A percentile compares a stretch with the other conserved stretches of the same genome.
phyloP scores from a whole-genome alignment of 1,140 invertebrate genomes.

The Liolophura sinensis region DNA sequence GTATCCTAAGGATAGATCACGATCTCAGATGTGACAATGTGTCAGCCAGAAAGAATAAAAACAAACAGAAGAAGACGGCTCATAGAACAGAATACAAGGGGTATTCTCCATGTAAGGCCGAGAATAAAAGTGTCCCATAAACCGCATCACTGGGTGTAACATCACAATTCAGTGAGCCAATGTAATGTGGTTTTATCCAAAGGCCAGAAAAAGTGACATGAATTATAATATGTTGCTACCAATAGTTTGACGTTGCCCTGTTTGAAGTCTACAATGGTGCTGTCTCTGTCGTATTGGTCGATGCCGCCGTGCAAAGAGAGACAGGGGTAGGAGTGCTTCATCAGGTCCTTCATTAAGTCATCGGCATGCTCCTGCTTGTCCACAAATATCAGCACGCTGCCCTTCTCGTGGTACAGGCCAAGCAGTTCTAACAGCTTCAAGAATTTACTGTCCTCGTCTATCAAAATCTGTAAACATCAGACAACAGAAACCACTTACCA shows the following conservation, averaged over 20 bases:
- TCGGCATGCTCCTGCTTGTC: constrained; percentile 99
- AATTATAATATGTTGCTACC: constrained; percentile 49
- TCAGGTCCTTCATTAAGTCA: constrained; percentile 89
- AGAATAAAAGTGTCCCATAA: no score
- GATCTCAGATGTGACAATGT: no score
- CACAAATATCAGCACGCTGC: constrained; percentile 95
- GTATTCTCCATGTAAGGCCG: no score
- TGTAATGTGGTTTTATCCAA: no score
- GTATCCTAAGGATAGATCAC: no score
- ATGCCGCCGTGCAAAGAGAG: constrained; percentile 98
- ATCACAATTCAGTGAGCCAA: no score
- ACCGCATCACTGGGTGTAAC: no score
- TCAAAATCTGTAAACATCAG: constrained; percentile 62
- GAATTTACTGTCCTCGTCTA: constrained; percentile 98
- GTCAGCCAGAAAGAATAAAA: background rate
- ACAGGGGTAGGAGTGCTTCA: constrained; percentile 94
- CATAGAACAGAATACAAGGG: background rate
- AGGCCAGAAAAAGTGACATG: no score
- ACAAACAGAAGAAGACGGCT: background rate
- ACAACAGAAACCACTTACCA: background rate
- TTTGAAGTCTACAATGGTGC: constrained; percentile 98
- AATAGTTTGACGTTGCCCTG: constrained; percentile 76
- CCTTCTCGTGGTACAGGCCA: constrained; percentile 91
- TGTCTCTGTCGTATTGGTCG: constrained; percentile 98
- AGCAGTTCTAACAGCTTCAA: constrained; percentile 95